Conservation (phyloP, 2,888 invertebrate genomes). For the Eupeodes latifasciatus region DNA sequence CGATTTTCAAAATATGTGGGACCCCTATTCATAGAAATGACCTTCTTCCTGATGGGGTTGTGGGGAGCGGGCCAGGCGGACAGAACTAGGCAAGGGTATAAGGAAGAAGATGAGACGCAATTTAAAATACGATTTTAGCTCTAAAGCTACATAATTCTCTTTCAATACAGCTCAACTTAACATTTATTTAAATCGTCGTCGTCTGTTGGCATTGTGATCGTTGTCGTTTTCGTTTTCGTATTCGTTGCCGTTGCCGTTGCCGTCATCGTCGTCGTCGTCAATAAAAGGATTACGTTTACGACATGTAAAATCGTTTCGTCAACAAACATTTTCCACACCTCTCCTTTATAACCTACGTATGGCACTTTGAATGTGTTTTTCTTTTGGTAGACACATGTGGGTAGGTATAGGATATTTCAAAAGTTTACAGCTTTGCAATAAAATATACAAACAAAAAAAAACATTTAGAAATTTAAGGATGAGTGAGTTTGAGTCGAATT, state of each 20-base stretch:
- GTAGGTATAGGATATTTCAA: slow-evolving; percentile 25
- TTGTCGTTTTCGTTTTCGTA: too few relatives aligned
- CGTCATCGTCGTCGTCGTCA: slow-evolving; percentile 17
- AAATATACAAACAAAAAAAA: slow-evolving; percentile 9
- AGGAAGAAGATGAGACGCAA: background rate
- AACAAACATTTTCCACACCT: slow-evolving; percentile 48
- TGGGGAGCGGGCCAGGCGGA: too few relatives aligned
- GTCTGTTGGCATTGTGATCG: too few relatives aligned
- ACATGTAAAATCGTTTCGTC: slow-evolving; percentile 71
- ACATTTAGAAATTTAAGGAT: background rate
- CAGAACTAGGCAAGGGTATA: background rate
- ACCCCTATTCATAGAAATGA: slow-evolving; percentile 47
- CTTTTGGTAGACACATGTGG: background rate
- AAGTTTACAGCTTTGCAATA: slow-evolving; percentile 63
- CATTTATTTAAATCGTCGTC: slow-evolving; percentile 36
- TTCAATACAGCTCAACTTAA: slow-evolving; percentile 45
- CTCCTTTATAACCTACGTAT: background rate
- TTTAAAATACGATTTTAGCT: slow-evolving; percentile 50
- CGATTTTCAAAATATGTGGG: slow-evolving; percentile 43
- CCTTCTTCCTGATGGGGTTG: slow-evolving; percentile 20
- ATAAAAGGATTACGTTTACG: slow-evolving; percentile 73
- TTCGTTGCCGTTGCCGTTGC: too few relatives aligned
- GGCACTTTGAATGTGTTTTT: background rate
- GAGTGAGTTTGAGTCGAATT: background rate
- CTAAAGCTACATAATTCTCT: slow-evolving; percentile 22